Evolutionary conservation across 2,113 vertebrate species (phyloP), one percentile per base, ranked within the genome.

Genomic region (Chlamydotis undulata): DNA sequence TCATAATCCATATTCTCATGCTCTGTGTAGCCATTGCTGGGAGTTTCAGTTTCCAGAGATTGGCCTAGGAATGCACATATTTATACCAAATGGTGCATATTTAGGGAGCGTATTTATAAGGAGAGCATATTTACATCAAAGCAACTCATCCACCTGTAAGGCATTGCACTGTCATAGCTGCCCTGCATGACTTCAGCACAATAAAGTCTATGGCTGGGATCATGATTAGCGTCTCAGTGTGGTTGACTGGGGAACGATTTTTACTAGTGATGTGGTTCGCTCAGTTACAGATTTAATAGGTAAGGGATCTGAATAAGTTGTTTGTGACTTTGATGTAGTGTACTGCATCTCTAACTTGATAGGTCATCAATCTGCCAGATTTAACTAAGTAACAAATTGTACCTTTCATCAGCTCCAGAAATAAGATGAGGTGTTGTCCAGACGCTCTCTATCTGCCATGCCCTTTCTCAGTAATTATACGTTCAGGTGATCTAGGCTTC

Each of bases 291-390:
- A 61, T 80, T 83, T 89, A 91, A 87, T 56, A 89, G 56, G 49
- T 71, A 64, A 82, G 45, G 76, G 31, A 55, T 77, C n/a, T 83
- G 65, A 94, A 80, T 77, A 92, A 90, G 67, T 80, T 77, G 76
- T 25, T 93, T 88, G 57, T 94, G 94, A 94, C 92, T 95, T 94
- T 94, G 94, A 95, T 94, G 87, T 60, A 89, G 89, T 83, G 45
- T 79, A 39, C 25, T 91, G 52, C 59, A 87, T 43, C 75, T 86
- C 52, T 85, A 37, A 85, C 94, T 82, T 91, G 83, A 85, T 73
- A 91, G 64, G 78, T 83, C 83, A 94, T 97, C 91, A 95, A 96
- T 96, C 92, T 92, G 43, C 74, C 56, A 35, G 45, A 25, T 87
- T 93, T 91, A 83, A 91, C 90, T 81, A 87, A 90, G 47, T 89